phyloP scores from a whole-genome alignment of 2,888 invertebrate species.

The Chrysolina americana region DNA sequence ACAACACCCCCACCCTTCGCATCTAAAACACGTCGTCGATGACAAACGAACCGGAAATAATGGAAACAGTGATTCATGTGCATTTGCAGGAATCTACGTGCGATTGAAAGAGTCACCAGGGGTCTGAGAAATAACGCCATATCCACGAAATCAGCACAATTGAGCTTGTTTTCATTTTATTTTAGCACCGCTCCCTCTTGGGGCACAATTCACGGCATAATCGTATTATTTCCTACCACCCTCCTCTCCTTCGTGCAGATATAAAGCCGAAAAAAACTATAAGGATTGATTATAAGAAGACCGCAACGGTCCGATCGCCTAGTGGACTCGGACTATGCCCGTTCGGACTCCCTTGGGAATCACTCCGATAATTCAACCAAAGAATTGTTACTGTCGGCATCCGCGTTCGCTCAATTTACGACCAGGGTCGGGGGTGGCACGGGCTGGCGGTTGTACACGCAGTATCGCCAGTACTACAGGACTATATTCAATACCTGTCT shows the following conservation, averaged over 20 bases:
- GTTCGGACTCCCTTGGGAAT: slow-evolving; percentile 43
- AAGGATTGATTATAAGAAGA: slow-evolving; percentile 59
- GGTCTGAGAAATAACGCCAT: slow-evolving; percentile 60
- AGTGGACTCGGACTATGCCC: slow-evolving; percentile 42
- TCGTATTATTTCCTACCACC: slow-evolving; percentile 66
- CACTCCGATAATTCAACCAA: slow-evolving; percentile 63
- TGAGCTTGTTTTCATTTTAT: slow-evolving; percentile 68
- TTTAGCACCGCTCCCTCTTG: slow-evolving; percentile 64
- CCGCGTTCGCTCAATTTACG: slow-evolving; percentile 66
- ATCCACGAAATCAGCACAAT: slow-evolving; percentile 64
- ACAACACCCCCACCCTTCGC: neutral
- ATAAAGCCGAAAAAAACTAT: slow-evolving; percentile 63
- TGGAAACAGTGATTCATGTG: slow-evolving; percentile 58
- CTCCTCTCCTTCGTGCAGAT: slow-evolving; percentile 55
- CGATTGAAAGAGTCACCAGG: slow-evolving; percentile 66
- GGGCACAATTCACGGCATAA: slow-evolving; percentile 65
- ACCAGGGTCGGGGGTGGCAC: slow-evolving; percentile 67
- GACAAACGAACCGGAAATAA: slow-evolving; percentile 47
- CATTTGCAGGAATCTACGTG: slow-evolving; percentile 58
- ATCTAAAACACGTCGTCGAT: slow-evolving; percentile 31
- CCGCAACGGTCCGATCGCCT: slow-evolving; percentile 51
- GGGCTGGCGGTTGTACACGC: slow-evolving; percentile 17
- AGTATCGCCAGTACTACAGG: too few species aligned
- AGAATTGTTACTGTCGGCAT: slow-evolving; percentile 62
- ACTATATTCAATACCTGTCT: too few species aligned